These are phyloP conservation scores for Agrilus biguttatus DNA, from an alignment of 2,888 invertebrate genomes.

Conservation along the genomic window DNA sequence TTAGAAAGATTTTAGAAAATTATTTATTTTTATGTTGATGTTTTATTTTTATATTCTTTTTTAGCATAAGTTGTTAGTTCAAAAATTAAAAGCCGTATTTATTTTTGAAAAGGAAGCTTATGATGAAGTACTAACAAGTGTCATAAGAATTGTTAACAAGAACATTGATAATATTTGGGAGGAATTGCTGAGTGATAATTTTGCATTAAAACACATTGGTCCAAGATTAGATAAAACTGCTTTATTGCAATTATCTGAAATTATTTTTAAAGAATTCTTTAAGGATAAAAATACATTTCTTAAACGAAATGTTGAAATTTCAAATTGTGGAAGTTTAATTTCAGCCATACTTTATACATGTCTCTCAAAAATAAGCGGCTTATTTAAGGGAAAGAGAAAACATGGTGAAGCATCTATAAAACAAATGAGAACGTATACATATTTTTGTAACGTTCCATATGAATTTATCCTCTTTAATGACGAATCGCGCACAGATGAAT, in stretches of 20 bases:
- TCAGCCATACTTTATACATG: conserved; percentile 14
- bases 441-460: conserved; percentile 13
- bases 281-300: not conserved
- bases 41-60: conserved; percentile 9
- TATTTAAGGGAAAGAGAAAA: conserved; percentile 20
- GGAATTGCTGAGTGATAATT: conserved; percentile 20
- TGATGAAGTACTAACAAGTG: conserved; percentile 16
- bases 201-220: conserved; percentile 18
- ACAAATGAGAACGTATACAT: conserved; percentile 12
- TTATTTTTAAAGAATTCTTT: conserved; percentile 9
- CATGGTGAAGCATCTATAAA: conserved; percentile 9
- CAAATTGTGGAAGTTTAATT: conserved; percentile 11
- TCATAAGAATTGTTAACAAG: conserved; percentile 15
- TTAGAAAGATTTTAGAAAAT: not conserved
- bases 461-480: conserved; percentile 12
- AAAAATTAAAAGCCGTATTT: conserved; percentile 22
- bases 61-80: conserved; percentile 18
- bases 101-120: conserved; percentile 21
- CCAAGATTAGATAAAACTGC: conserved; percentile 9
- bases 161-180: conserved; percentile 19
- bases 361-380: conserved; percentile 20
- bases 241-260: conserved; percentile 8
- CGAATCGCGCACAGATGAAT: conserved; percentile 1
- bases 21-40: not conserved
- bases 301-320: not conserved